These are phyloP conservation scores for Dicrostonyx torquatus DNA, from an alignment of 2,797 vertebrate species.

Conservation along the genomic window DNA sequence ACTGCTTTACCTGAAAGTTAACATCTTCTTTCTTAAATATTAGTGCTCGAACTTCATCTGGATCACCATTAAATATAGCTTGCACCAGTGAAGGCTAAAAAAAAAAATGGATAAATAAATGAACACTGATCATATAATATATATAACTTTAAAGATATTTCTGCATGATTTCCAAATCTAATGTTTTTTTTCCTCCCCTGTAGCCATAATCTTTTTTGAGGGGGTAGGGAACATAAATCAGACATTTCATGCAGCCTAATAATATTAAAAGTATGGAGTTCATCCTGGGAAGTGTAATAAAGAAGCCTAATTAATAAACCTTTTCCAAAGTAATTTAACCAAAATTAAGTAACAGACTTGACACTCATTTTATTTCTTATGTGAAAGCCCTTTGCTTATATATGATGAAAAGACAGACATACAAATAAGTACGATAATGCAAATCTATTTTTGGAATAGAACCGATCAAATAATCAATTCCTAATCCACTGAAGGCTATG, in stretches of 20 bases:
- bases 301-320: background rate
- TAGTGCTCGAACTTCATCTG: slow-evolving; percentile 97
- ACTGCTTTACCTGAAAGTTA: slow-evolving; percentile 95
- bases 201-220: background rate
- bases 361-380: slow-evolving; percentile 19
- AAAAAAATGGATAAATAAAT: slow-evolving; percentile 69
- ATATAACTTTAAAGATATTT: slow-evolving; percentile 59
- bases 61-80: slow-evolving; percentile 99
- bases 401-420: slow-evolving; percentile 58
- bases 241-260: slow-evolving; percentile 47
- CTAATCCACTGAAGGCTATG: background rate
- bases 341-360: slow-evolving; percentile 25
- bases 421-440: slow-evolving; percentile 18
- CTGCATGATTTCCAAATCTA: slow-evolving; percentile 30
- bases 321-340: background rate
- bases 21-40: slow-evolving; percentile 99
- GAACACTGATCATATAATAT: slow-evolving; percentile 59
- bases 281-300: background rate
- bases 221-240: background rate
- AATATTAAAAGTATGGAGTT: slow-evolving; percentile 14
- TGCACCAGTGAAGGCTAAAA: slow-evolving; percentile 97
- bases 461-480: slow-evolving; percentile 25
- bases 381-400: slow-evolving; percentile 6
- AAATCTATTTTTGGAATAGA: slow-evolving; percentile 40
- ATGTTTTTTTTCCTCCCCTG: background rate